These are phyloP conservation scores for Mythimna lalbum DNA, from an alignment of 2,888 invertebrate species.

Conservation along the genomic window DNA sequence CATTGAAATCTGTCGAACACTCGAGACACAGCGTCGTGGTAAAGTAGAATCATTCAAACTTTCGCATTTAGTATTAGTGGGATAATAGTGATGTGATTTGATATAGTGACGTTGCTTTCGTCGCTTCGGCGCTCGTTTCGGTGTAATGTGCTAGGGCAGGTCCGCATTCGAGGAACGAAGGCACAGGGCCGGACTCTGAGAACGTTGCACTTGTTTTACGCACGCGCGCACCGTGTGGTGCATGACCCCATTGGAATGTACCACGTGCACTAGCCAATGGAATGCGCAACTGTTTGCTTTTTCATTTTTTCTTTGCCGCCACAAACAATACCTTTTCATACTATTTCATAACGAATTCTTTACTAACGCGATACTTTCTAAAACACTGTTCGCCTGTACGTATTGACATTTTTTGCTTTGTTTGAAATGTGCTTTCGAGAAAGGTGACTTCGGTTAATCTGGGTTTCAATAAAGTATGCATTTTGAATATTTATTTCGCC, in stretches of 20 bases:
- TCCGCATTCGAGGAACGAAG: conserved; percentile 68
- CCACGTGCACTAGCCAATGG: conserved; percentile 89
- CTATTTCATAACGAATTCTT: conserved; percentile 88
- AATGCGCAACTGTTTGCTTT: conserved; percentile 90
- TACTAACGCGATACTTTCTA: conserved; percentile 82
- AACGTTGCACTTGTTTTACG: conserved; percentile 87
- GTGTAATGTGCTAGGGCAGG: conserved; percentile 68
- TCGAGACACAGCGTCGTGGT: conserved; percentile 48
- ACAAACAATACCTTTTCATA: conserved; percentile 88
- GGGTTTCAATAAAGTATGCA: conserved; percentile 53
- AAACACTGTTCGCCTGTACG: conserved; percentile 75
- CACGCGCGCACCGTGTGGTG: conserved; percentile 86
- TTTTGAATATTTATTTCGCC: conserved; percentile 47
- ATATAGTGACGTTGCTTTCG: conserved; percentile 37
- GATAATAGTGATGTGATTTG: conserved; percentile 38
- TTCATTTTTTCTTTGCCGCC: conserved; percentile 83
- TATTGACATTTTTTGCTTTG: conserved; percentile 76
- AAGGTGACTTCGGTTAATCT: conserved; percentile 62
- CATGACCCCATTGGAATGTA: conserved; percentile 90
- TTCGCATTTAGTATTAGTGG: conserved; percentile 45
- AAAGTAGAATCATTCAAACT: conserved; percentile 44
- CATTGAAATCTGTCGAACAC: conserved; percentile 31
- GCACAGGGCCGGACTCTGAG: conserved; percentile 68
- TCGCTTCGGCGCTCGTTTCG: conserved; percentile 47
- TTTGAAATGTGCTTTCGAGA: conserved; percentile 70